Evolutionary conservation across 2,888 invertebrate species (phyloP), one percentile per base, ranked within the genome.

Genomic region (Myathropa florea): DNA sequence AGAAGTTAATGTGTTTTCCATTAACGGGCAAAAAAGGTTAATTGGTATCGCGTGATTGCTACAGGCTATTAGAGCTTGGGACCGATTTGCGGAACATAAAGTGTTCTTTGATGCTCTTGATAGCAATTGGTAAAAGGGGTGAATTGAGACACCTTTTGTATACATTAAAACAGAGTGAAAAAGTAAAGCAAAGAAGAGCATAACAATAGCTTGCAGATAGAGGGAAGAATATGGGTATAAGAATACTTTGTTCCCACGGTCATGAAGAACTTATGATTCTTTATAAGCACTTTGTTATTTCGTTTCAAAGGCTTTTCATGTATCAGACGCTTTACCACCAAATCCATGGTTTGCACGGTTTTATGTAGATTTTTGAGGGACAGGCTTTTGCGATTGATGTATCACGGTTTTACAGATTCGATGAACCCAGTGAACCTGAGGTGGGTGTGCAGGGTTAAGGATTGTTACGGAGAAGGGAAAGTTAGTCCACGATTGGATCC

Each of bases 31-130:
- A 46, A 46, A 46, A 46, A 46, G 46, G 60, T 28, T 68, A 68
- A 68, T 12, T 57, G 39, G 28, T 59, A 59, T 57, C 59, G 39
- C 73, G 57, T 57, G 57, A 57, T 33, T 55, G 30, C 55, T 55
- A 4, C 26, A 9, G 18, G 55, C 21, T 36, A 33, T 24, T 28
- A 46, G 18, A 7, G 46, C 46, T 46, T 18, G 18, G n/a, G n/a
- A 46, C 18, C 46, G 46, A 46, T 46, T 46, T 46, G 18, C 46
- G 46, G 46, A 46, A 7, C 46, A 18, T 18, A 46, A 46, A 18
- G 46, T 46, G 46, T 18, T 46, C 46, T 46, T 46, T 46, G 46
- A 46, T 46, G 46, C 18, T 18, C 7, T 18, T 46, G 46, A 46
- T 6, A 46, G 46, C 46, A 46, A 46, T n/a, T 18, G 46, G 18